Base-by-base conservation (phyloP, 1,140 invertebrate species). In the Physella acuta region DNA sequence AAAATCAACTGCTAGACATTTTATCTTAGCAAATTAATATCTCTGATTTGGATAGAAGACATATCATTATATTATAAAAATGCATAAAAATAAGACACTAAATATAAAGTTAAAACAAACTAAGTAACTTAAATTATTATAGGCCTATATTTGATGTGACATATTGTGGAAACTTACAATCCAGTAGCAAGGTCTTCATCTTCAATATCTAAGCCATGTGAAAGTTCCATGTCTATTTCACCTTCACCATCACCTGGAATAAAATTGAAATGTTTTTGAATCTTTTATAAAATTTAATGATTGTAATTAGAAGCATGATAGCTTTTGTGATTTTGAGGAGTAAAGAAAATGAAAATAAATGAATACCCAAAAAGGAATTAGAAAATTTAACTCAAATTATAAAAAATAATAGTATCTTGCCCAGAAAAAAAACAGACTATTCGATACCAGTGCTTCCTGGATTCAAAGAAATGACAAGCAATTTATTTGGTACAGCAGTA, bases 131-230 rank as follows among this genome's bases (percentile, higher is more conserved):
- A 34, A 30, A 31, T 26, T 52, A 31, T n/a, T n/a, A n/a, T n/a
- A n/a, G n/a, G n/a, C n/a, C n/a, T n/a, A n/a, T n/a, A n/a, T n/a
- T n/a, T n/a, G n/a, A n/a, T n/a, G n/a, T n/a, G n/a, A n/a, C n/a
- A n/a, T n/a, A n/a, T n/a, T n/a, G n/a, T n/a, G n/a, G 5, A 63
- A n/a, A 63, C 68, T 70, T 56, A 64, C 68, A 37, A 39, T 39
- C 68, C 68, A 26, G 53, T 63, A 31, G 49, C 61, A 3, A 70
- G 36, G 49, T 70, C 68, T 58, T 70, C 68, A 36, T 69, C 66
- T 11, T 62, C 49, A 39, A 20, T 36, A n/a, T 31, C n/a, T 1
- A 64, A 60, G 31, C 49, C 4, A 49, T 30, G 1, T 20, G 51
- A 55, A 33, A 70, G 61, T 5, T 70, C 68, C 60, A 70, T 64